These are phyloP conservation scores for Nephrotoma appendiculata DNA, from an alignment of 2,888 invertebrate species.

Conservation along the genomic window DNA sequence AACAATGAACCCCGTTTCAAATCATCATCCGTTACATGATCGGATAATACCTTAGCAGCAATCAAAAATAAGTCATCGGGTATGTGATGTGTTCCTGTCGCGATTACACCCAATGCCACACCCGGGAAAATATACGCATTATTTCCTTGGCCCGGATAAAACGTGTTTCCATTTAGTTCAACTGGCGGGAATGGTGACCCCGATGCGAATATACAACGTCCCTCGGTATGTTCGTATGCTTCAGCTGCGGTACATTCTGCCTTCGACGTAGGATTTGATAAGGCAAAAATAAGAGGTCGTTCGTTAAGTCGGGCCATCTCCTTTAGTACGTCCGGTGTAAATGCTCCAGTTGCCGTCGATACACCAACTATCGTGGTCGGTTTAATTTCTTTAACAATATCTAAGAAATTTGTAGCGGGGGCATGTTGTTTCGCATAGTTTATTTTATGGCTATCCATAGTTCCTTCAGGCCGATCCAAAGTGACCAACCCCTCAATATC, in stretches of 20 bases:
- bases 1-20: slow-evolving; percentile 79
- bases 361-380: slow-evolving; percentile 80
- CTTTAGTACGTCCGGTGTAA: slow-evolving; percentile 71
- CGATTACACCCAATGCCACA: slow-evolving; percentile 83
- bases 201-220: slow-evolving; percentile 84
- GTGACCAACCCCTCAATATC: slow-evolving; percentile 86
- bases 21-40: slow-evolving; percentile 69
- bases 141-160: slow-evolving; percentile 90
- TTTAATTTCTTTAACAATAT: slow-evolving; percentile 68
- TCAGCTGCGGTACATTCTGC: slow-evolving; percentile 97
- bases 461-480: slow-evolving; percentile 44
- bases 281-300: slow-evolving; percentile 86
- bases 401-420: slow-evolving; percentile 61
- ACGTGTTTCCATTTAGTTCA: slow-evolving; percentile 60
- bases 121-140: slow-evolving; percentile 98
- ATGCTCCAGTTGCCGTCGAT: slow-evolving; percentile 82
- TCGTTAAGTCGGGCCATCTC: slow-evolving; percentile 79
- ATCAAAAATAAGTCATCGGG: slow-evolving; percentile 86
- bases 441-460: slow-evolving; percentile 52
- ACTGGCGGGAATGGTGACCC: slow-evolving; percentile 93
- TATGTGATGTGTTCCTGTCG: slow-evolving; percentile 84
- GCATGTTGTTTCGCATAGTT: slow-evolving; percentile 64
- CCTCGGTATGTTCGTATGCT: slow-evolving; percentile 83
- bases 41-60: slow-evolving; percentile 77
- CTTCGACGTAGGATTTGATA: slow-evolving; percentile 95